Percentiles rank a stretch among this genome's conserved stretches.
Conservation (phyloP, 2,888 invertebrate genomes). For the Ecliptopera silaceata region DNA sequence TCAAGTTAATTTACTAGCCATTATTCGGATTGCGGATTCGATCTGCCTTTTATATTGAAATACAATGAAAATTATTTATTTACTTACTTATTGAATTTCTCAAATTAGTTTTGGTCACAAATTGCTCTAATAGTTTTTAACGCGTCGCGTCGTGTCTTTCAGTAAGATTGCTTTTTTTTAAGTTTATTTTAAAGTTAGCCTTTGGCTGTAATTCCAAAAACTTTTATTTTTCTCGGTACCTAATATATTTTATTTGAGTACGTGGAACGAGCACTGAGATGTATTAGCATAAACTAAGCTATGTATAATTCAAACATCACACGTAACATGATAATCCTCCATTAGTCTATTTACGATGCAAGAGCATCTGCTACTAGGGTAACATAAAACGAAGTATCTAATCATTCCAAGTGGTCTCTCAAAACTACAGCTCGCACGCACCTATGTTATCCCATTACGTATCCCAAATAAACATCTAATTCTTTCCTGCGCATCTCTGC, state of each 20-base stretch:
- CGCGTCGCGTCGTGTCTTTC: too few species aligned
- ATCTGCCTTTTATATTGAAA: conserved; percentile 53
- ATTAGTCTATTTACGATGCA: background rate
- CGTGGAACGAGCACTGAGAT: too few species aligned
- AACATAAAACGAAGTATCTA: conserved; percentile 22
- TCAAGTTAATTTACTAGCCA: conserved; percentile 59
- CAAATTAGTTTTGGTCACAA: conserved; percentile 30
- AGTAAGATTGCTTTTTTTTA: too few species aligned
- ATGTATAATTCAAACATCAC: background rate
- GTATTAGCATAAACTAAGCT: too few species aligned
- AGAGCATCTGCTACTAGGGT: conserved; percentile 18
- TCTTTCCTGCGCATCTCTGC: conserved; percentile 81
- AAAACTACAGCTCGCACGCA: conserved; percentile 56
- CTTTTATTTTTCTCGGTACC: too few species aligned
- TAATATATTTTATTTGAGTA: too few species aligned
- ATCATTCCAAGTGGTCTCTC: conserved; percentile 43
- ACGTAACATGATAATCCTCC: background rate
- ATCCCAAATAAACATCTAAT: conserved; percentile 80
- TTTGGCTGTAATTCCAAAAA: too few species aligned
- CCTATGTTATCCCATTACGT: conserved; percentile 74
- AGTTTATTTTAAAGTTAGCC: too few species aligned
- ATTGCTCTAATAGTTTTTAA: too few species aligned
- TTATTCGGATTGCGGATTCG: conserved; percentile 47
- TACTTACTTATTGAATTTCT: too few species aligned
- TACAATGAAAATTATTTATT: too few species aligned